Conservation (phyloP, 2,888 invertebrate genomes). For the Blera fallax region DNA sequence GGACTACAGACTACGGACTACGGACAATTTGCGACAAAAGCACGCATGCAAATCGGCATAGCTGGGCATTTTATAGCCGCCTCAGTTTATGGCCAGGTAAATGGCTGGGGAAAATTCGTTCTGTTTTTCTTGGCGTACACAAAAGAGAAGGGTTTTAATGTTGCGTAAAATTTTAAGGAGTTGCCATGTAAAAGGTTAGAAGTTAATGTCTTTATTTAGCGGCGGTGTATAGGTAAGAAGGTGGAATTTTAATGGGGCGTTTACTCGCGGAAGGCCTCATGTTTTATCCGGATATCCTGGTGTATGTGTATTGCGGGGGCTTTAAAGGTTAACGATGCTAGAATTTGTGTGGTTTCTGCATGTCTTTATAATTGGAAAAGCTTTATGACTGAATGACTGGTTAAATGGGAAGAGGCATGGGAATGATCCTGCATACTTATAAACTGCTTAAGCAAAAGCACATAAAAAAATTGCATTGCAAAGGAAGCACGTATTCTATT, state of each 20-base stretch:
- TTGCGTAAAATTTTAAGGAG: slow-evolving; percentile 72
- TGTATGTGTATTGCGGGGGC: background rate
- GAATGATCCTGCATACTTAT: background rate
- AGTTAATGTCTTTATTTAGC: slow-evolving; percentile 71
- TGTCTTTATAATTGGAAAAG: background rate
- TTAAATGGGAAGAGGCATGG: background rate
- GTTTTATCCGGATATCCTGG: slow-evolving; percentile 40
- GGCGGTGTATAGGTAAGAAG: slow-evolving; percentile 25
- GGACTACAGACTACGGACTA: slow-evolving; percentile 11
- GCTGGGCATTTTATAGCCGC: slow-evolving; percentile 57
- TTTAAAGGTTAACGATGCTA: background rate
- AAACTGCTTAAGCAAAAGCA: background rate
- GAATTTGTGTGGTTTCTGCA: background rate
- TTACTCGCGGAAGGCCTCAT: slow-evolving; percentile 53
- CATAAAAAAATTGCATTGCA: background rate
- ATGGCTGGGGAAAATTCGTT: slow-evolving; percentile 57
- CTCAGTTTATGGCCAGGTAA: slow-evolving; percentile 54
- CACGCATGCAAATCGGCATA: slow-evolving; percentile 70
- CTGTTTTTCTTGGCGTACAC: slow-evolving; percentile 48
- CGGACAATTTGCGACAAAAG: slow-evolving; percentile 69
- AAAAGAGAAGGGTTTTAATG: slow-evolving; percentile 69
- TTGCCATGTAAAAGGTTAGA: slow-evolving; percentile 71
- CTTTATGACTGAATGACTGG: background rate
- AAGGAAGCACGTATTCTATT: too few species aligned
- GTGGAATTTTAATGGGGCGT: slow-evolving; percentile 69